Conservation (phyloP, 2,113 vertebrate species). For the Oenanthe oenanthe region DNA sequence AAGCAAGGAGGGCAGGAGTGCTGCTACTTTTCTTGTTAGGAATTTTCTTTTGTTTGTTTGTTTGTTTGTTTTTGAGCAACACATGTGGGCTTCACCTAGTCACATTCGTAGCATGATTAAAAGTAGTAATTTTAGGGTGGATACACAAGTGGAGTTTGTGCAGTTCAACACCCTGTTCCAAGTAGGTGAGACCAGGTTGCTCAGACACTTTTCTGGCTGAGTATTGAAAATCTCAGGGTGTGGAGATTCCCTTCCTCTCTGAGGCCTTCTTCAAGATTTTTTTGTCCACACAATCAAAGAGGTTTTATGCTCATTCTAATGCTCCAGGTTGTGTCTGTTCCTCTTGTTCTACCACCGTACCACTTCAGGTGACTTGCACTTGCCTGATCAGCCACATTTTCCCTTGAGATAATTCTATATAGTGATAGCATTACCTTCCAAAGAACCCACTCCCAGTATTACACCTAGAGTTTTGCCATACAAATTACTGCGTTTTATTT, state of each 20-base stretch:
- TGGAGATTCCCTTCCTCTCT: not conserved
- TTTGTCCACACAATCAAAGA: not conserved
- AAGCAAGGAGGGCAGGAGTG: rapidly evolving
- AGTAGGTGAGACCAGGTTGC: not conserved
- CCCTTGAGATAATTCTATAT: not conserved
- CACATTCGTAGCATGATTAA: not conserved
- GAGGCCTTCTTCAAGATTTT: not conserved
- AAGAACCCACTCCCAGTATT: not conserved
- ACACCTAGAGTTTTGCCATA: not conserved
- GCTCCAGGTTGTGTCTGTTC: not conserved
- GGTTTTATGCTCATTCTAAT: not conserved
- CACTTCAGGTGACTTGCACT: not conserved
- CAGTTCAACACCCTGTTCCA: not conserved
- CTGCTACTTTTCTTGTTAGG: not conserved
- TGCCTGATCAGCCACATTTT: not conserved
- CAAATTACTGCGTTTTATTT: not conserved
- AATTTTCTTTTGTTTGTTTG: not conserved
- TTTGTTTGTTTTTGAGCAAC: not conserved
- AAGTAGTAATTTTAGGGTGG: not conserved
- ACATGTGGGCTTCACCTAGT: not conserved
- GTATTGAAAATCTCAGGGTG: not conserved
- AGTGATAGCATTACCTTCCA: not conserved
- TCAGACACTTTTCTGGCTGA: not conserved
- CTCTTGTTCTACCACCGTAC: not conserved
- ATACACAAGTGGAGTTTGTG: not conserved